phyloP scores from a whole-genome alignment of 2,113 vertebrate species.

The Sterna hirundo region DNA sequence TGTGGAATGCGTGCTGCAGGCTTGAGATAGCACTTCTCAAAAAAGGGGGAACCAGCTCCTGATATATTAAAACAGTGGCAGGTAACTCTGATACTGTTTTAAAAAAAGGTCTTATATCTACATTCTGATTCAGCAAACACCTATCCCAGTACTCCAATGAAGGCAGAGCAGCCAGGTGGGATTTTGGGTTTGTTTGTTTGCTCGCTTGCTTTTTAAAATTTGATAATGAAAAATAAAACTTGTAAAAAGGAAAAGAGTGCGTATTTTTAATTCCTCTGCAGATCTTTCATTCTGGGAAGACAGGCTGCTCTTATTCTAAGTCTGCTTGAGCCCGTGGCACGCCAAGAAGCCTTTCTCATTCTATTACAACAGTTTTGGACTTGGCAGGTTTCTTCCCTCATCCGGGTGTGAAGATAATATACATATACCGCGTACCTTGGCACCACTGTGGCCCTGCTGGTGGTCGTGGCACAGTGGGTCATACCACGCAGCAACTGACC shows the following conservation, averaged over 20 bases:
- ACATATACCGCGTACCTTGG: background rate
- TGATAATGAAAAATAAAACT: background rate
- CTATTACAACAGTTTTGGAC: background rate
- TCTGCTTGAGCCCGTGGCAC: background rate
- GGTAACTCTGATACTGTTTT: background rate
- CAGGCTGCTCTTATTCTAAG: background rate
- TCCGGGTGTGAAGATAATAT: background rate
- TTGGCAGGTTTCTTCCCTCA: background rate
- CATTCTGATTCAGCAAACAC: background rate
- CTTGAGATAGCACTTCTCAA: slow-evolving; percentile 1
- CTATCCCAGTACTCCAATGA: background rate
- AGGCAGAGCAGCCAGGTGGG: background rate
- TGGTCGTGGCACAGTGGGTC: background rate
- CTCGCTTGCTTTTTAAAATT: background rate
- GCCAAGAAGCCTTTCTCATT: background rate
- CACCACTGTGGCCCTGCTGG: background rate
- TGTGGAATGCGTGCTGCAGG: background rate
- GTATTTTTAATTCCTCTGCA: background rate
- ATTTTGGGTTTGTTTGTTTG: background rate
- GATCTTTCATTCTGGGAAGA: background rate
- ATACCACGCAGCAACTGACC: no score
- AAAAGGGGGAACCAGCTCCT: background rate
- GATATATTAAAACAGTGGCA: background rate
- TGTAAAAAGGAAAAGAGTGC: background rate
- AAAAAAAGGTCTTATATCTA: background rate